These are phyloP conservation scores for Trachelus iudaicus DNA, from an alignment of 2,888 invertebrate species.

Conservation along the genomic window DNA sequence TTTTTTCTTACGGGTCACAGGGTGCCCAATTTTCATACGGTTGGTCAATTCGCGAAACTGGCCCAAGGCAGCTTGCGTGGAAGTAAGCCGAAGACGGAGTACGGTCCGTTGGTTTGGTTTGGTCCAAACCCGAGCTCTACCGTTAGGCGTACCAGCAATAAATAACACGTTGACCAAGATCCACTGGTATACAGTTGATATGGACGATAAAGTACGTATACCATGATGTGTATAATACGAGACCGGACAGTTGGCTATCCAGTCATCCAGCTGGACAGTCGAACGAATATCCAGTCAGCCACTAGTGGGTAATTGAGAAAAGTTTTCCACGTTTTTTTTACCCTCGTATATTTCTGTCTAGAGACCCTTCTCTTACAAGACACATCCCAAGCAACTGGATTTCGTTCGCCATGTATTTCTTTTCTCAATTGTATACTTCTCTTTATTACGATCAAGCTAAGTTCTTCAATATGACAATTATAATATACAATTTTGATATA, in stretches of 20 bases:
- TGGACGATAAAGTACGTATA: slow-evolving; percentile 28
- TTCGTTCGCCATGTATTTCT: background rate
- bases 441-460: background rate
- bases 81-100: slow-evolving; percentile 40
- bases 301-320: slow-evolving; percentile 26
- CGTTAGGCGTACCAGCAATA: slow-evolving; percentile 48
- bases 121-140: slow-evolving; percentile 26
- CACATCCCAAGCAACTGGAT: background rate
- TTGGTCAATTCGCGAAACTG: background rate
- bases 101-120: slow-evolving; percentile 31
- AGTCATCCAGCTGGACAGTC: background rate
- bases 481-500: background rate
- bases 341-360: background rate
- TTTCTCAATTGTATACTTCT: background rate
- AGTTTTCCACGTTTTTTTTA: background rate
- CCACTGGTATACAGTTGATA: slow-evolving; percentile 45
- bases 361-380: background rate
- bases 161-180: slow-evolving; percentile 52
- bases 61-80: slow-evolving; percentile 2
- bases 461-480: background rate
- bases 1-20: background rate
- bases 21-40: background rate
- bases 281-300: background rate
- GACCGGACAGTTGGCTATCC: background rate
- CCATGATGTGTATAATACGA: background rate